Evolutionary conservation across 2,797 vertebrate species (phyloP).

Genomic region (Serranus cabrilla): DNA sequence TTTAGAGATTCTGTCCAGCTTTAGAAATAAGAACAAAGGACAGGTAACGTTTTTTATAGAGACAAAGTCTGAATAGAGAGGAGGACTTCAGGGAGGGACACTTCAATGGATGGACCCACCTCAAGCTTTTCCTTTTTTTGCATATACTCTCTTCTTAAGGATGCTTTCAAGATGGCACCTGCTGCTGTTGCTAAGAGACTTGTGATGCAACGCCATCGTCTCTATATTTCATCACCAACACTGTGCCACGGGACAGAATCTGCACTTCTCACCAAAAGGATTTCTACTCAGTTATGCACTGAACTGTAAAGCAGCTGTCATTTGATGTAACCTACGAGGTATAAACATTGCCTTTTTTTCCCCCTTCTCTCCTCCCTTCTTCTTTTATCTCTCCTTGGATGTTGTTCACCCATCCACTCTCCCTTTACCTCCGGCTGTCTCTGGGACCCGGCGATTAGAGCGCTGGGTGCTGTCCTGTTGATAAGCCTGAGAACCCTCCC

Average conservation of each 20-base stretch:
- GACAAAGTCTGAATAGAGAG: not conserved
- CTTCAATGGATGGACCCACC: not conserved
- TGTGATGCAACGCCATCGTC: slow-evolving; percentile 39
- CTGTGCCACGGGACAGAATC: slow-evolving; percentile 49
- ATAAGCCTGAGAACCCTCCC: slow-evolving; percentile 81
- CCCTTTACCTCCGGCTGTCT: slow-evolving; percentile 71
- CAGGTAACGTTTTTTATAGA: not conserved
- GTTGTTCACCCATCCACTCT: slow-evolving; percentile 65
- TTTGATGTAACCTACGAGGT: slow-evolving; percentile 71
- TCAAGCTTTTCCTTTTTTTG: not conserved
- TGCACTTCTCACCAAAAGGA: slow-evolving; percentile 56
- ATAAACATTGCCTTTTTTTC: slow-evolving; percentile 58
- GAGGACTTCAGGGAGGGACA: slow-evolving; percentile 3
- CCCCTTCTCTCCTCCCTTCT: not conserved
- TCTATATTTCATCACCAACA: slow-evolving; percentile 48
- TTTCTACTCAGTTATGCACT: slow-evolving; percentile 64
- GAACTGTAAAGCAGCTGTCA: slow-evolving; percentile 74
- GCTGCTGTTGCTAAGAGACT: slow-evolving; percentile 49
- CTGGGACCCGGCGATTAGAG: slow-evolving; percentile 84
- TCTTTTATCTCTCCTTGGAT: slow-evolving; percentile 45
- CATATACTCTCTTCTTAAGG: slow-evolving; percentile 8
- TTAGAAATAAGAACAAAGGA: not conserved
- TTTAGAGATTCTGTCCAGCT: not conserved
- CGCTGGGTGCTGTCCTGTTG: slow-evolving; percentile 80
- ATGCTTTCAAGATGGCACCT: slow-evolving; percentile 49